Evolutionary conservation across 2,113 vertebrate species (phyloP).

Genomic region (Anguilla japonica): DNA sequence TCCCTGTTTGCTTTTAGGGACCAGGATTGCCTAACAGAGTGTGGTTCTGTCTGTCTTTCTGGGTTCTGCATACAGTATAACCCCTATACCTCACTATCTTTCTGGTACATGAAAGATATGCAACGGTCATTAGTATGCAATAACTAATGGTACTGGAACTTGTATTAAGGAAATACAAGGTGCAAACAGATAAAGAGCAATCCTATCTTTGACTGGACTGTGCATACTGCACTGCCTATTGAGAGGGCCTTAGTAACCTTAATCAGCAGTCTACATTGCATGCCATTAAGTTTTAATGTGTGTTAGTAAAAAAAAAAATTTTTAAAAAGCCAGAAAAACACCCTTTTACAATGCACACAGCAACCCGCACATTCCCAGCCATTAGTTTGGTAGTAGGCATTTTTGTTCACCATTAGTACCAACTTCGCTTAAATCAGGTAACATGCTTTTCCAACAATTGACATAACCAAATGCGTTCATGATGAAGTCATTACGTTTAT

Average conservation of each 20-base stretch:
- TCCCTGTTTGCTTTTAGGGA: neutral
- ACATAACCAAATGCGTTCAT: slow-evolving; percentile 26
- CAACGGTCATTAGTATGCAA: neutral
- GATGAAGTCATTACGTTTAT: neutral
- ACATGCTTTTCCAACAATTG: slow-evolving; percentile 60
- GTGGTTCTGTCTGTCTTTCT: neutral
- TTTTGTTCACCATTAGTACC: neutral
- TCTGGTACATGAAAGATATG: neutral
- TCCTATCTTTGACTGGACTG: neutral
- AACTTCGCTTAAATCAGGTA: slow-evolving; percentile 32
- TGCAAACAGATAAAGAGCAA: neutral
- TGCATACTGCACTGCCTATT: neutral
- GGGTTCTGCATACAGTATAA: neutral
- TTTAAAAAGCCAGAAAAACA: slow-evolving; percentile 43
- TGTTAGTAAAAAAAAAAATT: slow-evolving; percentile 36
- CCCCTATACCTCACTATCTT: neutral
- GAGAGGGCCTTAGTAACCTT: neutral
- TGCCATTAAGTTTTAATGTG: slow-evolving; percentile 16
- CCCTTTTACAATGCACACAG: slow-evolving; percentile 43
- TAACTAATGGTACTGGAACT: neutral
- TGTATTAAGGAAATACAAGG: neutral
- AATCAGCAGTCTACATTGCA: neutral
- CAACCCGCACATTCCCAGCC: slow-evolving; percentile 30
- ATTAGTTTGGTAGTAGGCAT: slow-evolving; percentile 46
- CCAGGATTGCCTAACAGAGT: neutral